Base-by-base conservation (phyloP, 1,140 invertebrate genomes). In the Nymphalis io region DNA sequence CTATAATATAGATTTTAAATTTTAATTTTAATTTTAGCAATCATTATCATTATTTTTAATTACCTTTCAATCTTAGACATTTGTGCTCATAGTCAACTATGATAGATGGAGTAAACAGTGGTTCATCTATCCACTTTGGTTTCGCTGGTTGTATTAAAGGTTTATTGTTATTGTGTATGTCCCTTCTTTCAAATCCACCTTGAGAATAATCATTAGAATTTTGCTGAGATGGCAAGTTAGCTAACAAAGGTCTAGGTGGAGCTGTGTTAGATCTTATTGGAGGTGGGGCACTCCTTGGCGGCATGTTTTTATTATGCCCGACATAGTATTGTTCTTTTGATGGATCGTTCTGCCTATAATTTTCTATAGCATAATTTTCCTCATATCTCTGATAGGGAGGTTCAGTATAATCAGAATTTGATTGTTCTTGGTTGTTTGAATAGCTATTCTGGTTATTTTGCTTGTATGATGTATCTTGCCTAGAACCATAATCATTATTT, bases 1-100 rank as follows among this genome's bases (percentile, higher is more conserved):
- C 20, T 51, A 51, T 18, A 20, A 12, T 10, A 51, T 13, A 51
- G 16, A 20, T 51, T 8, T 13, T 27, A 55, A 27, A 27, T 21
- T 21, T 6, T 16, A n/a, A n/a, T n/a, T n/a, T 21, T 10, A 53
- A 20, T 53, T 3, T 51, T 42, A 68, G 62, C 27, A 60, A 66
- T 68, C 64, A 55, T 53, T 23, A 60, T 51, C 42, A 15, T 20
- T 55, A 21, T 65, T 64, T 33, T 61, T 65, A 82, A 77, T 84
- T 89, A 91, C 89, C 88, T 91, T 90, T 91, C 68, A 88, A 75
- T 83, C 89, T 85, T 55, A 92, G 73, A 64, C 92, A 86, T 74
- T 94, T 93, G 76, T 96, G 95, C 18, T 94, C 94, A 88, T 96
- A 96, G 88, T 96, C 95, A 53, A 96, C 93, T 23, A 96, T 93